A percentile compares a stretch with the other conserved stretches of the same genome.
Conservation (phyloP, 2,797 vertebrate genomes). For the Crocodylus rhombifer region DNA sequence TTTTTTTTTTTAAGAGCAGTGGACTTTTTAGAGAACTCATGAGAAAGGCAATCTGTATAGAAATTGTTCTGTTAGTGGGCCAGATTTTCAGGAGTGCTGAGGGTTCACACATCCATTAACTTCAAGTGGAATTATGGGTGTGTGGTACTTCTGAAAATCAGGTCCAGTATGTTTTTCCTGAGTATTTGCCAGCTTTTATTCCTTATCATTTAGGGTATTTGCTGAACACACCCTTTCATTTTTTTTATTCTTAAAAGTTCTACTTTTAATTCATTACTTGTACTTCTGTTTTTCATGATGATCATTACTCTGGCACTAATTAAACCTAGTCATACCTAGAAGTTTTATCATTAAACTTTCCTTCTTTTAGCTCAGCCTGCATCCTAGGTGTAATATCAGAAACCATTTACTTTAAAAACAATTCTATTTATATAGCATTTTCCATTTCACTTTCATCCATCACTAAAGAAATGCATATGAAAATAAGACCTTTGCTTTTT, state of each 20-base stretch:
- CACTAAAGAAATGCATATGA: fast-evolving
- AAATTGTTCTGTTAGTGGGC: not conserved
- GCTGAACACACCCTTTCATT: not conserved
- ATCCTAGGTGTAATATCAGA: not conserved
- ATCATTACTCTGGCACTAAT: not conserved
- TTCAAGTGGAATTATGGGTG: not conserved
- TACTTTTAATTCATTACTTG: not conserved
- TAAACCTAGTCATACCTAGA: not conserved
- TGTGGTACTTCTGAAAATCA: not conserved
- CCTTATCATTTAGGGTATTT: not conserved
- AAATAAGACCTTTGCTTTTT: not conserved
- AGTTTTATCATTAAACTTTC: not conserved
- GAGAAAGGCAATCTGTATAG: not conserved
- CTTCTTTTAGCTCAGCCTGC: not conserved
- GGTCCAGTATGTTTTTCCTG: not conserved
- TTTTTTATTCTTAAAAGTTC: not conserved
- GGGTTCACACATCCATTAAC: not conserved
- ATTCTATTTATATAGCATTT: not conserved
- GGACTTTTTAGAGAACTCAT: not conserved
- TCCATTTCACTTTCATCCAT: not conserved
- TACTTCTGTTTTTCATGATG: not conserved
- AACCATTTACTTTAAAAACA: not conserved
- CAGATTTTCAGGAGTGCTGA: not conserved
- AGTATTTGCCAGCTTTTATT: not conserved
- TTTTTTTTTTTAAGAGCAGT: not conserved